Evolutionary conservation across 2,113 vertebrate species (phyloP), one percentile per base, ranked within the genome.

Genomic region (Mirza zaza): DNA sequence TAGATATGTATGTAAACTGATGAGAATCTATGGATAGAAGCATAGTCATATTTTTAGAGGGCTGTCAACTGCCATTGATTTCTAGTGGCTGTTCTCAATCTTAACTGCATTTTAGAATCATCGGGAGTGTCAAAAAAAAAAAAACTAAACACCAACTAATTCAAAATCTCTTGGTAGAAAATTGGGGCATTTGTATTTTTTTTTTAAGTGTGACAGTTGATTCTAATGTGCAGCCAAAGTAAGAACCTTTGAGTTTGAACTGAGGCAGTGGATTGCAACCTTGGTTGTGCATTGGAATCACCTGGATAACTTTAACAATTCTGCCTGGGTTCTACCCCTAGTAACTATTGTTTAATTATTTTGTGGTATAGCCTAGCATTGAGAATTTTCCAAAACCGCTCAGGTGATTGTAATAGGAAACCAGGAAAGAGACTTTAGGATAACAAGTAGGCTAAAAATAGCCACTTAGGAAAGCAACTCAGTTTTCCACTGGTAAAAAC

Each of bases 391-490:
- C 59, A 70, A 50, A 95, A 85, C 17, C 75, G 17, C 90, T 68
- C n/a, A 61, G 34, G n/a, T 75, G 39, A 48, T 67, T 90, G 21
- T 75, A 86, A 87, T n/a, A 73, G 80, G 68, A 94, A 96, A 79
- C 50, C 29, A 68, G 73, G 34, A 42, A 85, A 42, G 34, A 92
- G 39, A 90, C 36, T 57, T 32, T 12, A 90, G 52, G 52, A 39
- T 29, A 73, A 75, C 20, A 36, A 61, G 25, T 36, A 67, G 39
- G 65, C 59, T 73, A 71, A 94, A 87, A 76, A 48, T 70, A 55
- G 27, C 29, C 8, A 39, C 20, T 48, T 23, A 45, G 21, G 29
- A 75, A 90, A 84, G 36, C 79, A 90, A 75, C 48, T 95, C 36
- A 42, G 3, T 80, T 91, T 87, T 65, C 83, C 6, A 25, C 15